Base-by-base conservation (phyloP, 2,888 invertebrate species). In the Cheilosia soror region DNA sequence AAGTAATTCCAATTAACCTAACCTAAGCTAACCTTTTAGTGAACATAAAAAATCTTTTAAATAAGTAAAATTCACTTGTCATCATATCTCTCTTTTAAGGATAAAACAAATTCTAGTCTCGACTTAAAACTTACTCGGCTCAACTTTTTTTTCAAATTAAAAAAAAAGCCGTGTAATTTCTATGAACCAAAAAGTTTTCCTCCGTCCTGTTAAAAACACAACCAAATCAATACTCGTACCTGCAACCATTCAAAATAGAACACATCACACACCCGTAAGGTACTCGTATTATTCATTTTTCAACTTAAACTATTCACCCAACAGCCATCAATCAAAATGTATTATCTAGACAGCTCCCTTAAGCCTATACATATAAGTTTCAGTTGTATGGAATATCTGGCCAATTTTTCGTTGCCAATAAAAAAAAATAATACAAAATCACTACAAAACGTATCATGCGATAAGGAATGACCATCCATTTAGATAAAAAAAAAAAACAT, bases 241-340 rank as follows among this genome's bases (percentile, higher is more conserved):
- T 20, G 20, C 0, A 0, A 20, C 63, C 55, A 29, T 57, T 55
- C 11, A 44, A 66, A 71, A 62, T 62, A 62, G 78, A 60, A 65
- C 60, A 37, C 4, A 13, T 5, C 60, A 37, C 4, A 13, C 13
- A 66, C 20, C 58, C 62, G 73, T 66, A 51, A 68, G 63, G 65
- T 51, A n/a, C 2, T 15, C 15, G 44, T 9, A n/a, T 1, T 65
- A 69, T 65, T 51, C 33, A 66, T 55, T 44, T 53, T 37, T 51
- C 68, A 78, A 73, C 42, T 42, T 63, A 83, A 72, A 58, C 73
- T 65, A 58, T 65, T 63, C 37, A 25, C 68, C 79, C 53, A 33
- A 55, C 37, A 75, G 53, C 80, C 29, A 80, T 84, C 84, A 84
- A 84, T 84, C 84, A 84, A 69, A 83, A 71, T 62, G 60, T 69